Percentiles rank a stretch among this genome's conserved stretches.
Evolutionary conservation across 1,140 invertebrate genomes (phyloP).

Genomic region (Cataglyphis hispanica): DNA sequence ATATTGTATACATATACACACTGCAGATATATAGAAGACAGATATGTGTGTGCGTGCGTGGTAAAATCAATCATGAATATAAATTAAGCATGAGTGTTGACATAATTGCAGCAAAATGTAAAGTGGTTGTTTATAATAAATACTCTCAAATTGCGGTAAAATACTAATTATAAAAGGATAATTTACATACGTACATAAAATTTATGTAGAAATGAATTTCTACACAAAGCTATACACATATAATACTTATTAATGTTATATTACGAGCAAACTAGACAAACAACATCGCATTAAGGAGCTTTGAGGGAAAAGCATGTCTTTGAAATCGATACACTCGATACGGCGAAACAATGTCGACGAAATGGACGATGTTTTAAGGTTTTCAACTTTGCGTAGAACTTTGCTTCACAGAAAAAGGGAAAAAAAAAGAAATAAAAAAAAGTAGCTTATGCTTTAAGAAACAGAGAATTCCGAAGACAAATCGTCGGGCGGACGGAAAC

Average conservation of each 20-base stretch:
- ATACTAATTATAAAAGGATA: neutral
- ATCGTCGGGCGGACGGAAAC: constrained; percentile 57
- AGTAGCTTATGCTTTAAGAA: constrained; percentile 64
- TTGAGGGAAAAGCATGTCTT: constrained; percentile 23
- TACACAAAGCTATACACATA: neutral
- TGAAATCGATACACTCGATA: constrained; percentile 54
- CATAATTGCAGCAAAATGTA: constrained; percentile 11
- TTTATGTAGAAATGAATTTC: neutral
- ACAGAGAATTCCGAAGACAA: constrained; percentile 64
- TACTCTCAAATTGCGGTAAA: neutral
- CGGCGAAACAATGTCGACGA: constrained; percentile 42
- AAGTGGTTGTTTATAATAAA: neutral
- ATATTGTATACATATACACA: neutral
- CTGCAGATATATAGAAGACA: too few relatives aligned
- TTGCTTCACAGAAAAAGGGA: constrained; percentile 28
- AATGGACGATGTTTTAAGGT: constrained; percentile 60
- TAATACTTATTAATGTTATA: constrained; percentile 23
- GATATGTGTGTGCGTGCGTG: too few relatives aligned
- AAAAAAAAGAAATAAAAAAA: constrained; percentile 39
- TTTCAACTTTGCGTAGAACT: constrained; percentile 60
- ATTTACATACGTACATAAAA: neutral
- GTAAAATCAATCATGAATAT: neutral
- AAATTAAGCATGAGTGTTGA: neutral
- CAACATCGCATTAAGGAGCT: constrained; percentile 31
- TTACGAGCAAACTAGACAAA: neutral